Conservation (phyloP, 2,888 invertebrate species). For the Kryphioiulus occultus region DNA sequence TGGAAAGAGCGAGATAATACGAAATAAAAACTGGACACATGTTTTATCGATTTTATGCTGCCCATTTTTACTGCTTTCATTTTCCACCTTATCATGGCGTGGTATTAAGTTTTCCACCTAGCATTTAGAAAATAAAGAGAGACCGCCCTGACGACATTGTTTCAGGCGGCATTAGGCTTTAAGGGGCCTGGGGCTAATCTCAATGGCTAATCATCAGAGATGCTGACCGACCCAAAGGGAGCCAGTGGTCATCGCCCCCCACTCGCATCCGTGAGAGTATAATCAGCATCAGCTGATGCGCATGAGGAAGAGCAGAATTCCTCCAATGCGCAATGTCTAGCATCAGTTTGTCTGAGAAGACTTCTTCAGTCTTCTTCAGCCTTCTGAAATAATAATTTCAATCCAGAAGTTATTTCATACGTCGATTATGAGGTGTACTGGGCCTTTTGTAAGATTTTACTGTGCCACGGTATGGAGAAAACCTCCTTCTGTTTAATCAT, state of each 20-base stretch:
- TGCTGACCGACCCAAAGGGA: not conserved
- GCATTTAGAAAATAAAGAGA: not conserved
- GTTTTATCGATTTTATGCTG: conserved; percentile 5
- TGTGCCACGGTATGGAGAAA: too few relatives aligned
- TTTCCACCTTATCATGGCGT: not conserved
- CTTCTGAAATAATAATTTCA: too few relatives aligned
- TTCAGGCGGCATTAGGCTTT: not conserved
- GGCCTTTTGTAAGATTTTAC: too few relatives aligned
- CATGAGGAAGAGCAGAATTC: not conserved
- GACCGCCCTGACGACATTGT: not conserved
- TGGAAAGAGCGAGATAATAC: not conserved
- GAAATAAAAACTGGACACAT: conserved; percentile 5
- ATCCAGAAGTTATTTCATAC: too few relatives aligned
- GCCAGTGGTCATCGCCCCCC: not conserved
- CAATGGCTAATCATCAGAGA: not conserved
- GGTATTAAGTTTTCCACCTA: conserved; percentile 5
- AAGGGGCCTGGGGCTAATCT: not conserved
- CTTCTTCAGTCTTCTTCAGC: too few relatives aligned
- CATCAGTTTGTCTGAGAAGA: too few relatives aligned
- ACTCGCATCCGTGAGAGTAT: not conserved
- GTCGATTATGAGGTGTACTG: too few relatives aligned
- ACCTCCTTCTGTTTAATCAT: too few relatives aligned
- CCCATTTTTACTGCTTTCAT: not conserved
- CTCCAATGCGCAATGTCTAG: not conserved
- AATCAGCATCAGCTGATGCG: not conserved